Base-by-base conservation (phyloP, 2,888 invertebrate species). In the Drosophila emarginata region DNA sequence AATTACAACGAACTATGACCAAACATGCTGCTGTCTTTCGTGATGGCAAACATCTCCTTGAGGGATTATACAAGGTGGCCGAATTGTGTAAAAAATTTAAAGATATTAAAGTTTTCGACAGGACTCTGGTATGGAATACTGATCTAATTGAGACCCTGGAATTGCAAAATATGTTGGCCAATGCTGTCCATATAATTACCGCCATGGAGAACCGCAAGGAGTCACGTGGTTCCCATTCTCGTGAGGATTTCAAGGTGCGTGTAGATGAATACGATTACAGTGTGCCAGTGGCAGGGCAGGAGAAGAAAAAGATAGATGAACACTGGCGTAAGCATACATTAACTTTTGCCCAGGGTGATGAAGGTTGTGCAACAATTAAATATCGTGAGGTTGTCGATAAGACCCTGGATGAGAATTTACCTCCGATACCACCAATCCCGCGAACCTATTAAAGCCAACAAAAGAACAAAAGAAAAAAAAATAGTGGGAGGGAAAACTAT, bases 251-350 rank as follows among this genome's bases (percentile, higher is more conserved):
- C 92, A 96, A 96, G 92, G 93, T 93, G 0, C 93, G 98, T 54
- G 90, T 96, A 52, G 99, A 99, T 91, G 99, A 99, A 91, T 95
- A 93, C 80, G 91, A 99, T 92, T 99, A 97, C 91, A 94, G 95
- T 75, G 97, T 97, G 89, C 96, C 98, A 0, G 68, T 97, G 7
- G 96, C 96, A n/a, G 97, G 96, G 71, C 99, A 99, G 93, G 91
- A 92, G 1, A 93, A 93, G 82, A 93, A 94, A 84, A 93, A 96
- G 0, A 87, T 95, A 51, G 96, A 96, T 63, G 92, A 99, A 78
- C 99, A 99, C 92, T 99, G 99, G 99, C 94, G 99, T 76, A 99
- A 99, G 92, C 99, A 99, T 93, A 98, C 98, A 0, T 92, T 99
- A 60, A 94, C 96, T 1, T 94, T 93, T 78, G 94, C 97, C 1